These are phyloP conservation scores for Planococcus citri DNA, from an alignment of 1,140 invertebrate species.

Conservation along the genomic window DNA sequence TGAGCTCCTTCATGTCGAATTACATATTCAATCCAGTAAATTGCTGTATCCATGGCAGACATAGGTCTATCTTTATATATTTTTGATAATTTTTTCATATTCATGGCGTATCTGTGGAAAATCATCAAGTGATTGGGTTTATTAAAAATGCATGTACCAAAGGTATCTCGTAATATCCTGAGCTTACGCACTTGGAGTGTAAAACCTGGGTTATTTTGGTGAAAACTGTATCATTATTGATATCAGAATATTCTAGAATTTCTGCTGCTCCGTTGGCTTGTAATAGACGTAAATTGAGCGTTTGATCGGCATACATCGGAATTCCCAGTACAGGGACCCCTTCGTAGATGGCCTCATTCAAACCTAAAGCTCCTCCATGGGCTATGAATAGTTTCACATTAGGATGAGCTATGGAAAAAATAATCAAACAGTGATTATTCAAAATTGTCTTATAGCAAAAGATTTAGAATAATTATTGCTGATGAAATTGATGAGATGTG, in stretches of 20 bases:
- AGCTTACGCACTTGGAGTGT: slow-evolving; percentile 16
- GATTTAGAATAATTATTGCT: no score
- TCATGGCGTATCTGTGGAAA: slow-evolving; percentile 34
- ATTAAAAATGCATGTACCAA: no score
- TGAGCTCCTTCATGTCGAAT: slow-evolving; percentile 34
- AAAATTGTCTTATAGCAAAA: background rate
- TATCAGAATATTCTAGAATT: slow-evolving; percentile 32
- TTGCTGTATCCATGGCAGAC: slow-evolving; percentile 39
- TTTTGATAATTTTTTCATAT: slow-evolving; percentile 39
- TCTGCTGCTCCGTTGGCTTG: slow-evolving; percentile 32
- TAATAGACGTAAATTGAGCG: slow-evolving; percentile 33
- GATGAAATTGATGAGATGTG: no score
- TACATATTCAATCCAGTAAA: slow-evolving; percentile 48
- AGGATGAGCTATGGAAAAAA: slow-evolving; percentile 37
- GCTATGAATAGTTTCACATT: no score
- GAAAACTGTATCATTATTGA: slow-evolving; percentile 25
- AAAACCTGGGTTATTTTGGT: slow-evolving; percentile 17
- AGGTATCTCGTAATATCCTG: no score
- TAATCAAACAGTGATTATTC: no score
- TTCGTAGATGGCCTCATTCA: slow-evolving; percentile 42
- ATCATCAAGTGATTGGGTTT: no score
- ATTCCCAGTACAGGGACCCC: slow-evolving; percentile 46
- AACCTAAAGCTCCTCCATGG: slow-evolving; percentile 48
- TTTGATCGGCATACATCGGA: slow-evolving; percentile 47
- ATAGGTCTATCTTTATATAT: slow-evolving; percentile 43